A percentile compares a stretch with the other conserved stretches of the same genome.
Conservation (phyloP, 2,888 invertebrate genomes). For the Mesorhabditis spiculigera region DNA sequence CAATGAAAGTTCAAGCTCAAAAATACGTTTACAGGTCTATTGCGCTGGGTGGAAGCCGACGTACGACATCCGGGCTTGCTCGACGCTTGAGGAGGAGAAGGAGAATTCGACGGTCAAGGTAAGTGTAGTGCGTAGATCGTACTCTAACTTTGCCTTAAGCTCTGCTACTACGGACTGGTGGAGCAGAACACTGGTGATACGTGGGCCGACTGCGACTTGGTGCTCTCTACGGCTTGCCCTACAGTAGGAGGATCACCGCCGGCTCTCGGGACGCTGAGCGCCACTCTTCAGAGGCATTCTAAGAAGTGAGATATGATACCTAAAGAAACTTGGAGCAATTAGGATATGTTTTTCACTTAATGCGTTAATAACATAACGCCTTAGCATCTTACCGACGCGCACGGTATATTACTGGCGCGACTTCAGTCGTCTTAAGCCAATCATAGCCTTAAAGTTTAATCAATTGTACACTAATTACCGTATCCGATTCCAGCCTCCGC, state of each 20-base stretch:
- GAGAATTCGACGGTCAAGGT: constrained; percentile 43
- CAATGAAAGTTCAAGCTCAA: not conserved
- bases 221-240: constrained; percentile 60
- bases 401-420: too few species aligned
- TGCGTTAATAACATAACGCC: too few species aligned
- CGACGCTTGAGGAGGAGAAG: constrained; percentile 46
- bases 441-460: too few species aligned
- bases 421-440: too few species aligned
- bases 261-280: constrained; percentile 50
- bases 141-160: constrained; percentile 16
- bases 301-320: not conserved
- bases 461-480: too few species aligned
- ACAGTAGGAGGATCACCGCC: constrained; percentile 61
- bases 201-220: constrained; percentile 60
- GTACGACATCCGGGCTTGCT: constrained; percentile 61
- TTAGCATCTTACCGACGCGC: too few species aligned
- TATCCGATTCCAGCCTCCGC: constrained; percentile 21
- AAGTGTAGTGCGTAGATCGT: not conserved
- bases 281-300: constrained; percentile 18
- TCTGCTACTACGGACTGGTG: constrained; percentile 61
- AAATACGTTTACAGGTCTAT: constrained; percentile 42
- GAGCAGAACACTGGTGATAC: constrained; percentile 61
- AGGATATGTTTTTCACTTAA: not conserved
- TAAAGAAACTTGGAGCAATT: constrained; percentile 8
- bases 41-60: constrained; percentile 61